These are phyloP conservation scores for Thalassarche chlororhynchos DNA, from an alignment of 2,113 vertebrate species.

Conservation along the genomic window DNA sequence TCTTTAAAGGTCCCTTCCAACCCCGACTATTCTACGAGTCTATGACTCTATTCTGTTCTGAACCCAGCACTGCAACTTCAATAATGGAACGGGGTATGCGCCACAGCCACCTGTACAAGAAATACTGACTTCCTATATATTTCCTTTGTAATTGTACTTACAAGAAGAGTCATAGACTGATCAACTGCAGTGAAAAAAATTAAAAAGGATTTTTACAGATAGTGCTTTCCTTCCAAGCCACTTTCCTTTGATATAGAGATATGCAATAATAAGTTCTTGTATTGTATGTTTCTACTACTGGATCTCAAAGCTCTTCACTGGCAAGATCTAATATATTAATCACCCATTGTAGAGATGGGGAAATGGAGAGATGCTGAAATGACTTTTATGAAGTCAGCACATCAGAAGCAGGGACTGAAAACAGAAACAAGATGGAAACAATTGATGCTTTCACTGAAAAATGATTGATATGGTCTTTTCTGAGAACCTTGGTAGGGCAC, in stretches of 20 bases:
- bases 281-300: background rate
- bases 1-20: background rate
- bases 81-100: background rate
- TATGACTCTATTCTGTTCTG: background rate
- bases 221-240: background rate
- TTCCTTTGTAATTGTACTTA: background rate
- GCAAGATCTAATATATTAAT: background rate
- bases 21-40: background rate
- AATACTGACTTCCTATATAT: background rate
- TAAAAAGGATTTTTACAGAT: background rate
- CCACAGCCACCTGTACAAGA: background rate
- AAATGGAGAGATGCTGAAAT: background rate
- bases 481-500: background rate
- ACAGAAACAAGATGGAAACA: background rate
- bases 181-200: background rate
- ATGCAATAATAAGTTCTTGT: background rate
- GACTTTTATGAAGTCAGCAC: background rate
- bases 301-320: background rate
- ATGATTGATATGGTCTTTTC: background rate
- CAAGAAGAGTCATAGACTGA: background rate
- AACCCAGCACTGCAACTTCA: background rate
- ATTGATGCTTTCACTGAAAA: background rate
- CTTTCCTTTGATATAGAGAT: background rate
- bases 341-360: background rate
- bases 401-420: background rate